Percentiles rank a stretch among this genome's conserved stretches.
These are phyloP conservation scores for Gymnocypris eckloni DNA, from an alignment of 2,797 vertebrate species.

Conservation along the genomic window DNA sequence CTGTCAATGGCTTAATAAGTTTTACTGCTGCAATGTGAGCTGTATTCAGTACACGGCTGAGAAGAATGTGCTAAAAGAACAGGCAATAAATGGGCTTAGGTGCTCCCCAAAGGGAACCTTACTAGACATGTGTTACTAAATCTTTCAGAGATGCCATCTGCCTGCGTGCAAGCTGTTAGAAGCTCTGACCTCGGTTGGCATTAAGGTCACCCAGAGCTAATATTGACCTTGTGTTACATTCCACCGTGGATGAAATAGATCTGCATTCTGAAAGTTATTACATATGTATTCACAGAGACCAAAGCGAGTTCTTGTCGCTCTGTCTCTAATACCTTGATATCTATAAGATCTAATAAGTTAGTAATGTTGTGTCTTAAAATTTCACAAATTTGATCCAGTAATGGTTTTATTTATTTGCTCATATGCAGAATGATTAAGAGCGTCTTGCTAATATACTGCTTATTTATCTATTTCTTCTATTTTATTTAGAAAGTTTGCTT, in stretches of 20 bases:
- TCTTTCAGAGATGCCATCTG: conserved; percentile 83
- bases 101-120: conserved; percentile 77
- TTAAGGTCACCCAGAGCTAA: conserved; percentile 76
- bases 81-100: conserved; percentile 78
- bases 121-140: conserved; percentile 83
- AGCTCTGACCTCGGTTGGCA: conserved; percentile 77
- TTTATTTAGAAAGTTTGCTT: too few species aligned
- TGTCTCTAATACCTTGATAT: not conserved
- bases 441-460: too few species aligned
- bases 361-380: not conserved
- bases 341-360: not conserved
- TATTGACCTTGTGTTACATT: conserved; percentile 62
- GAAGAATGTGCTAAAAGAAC: conserved; percentile 60
- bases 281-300: not conserved
- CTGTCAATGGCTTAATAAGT: conserved; percentile 53
- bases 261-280: not conserved
- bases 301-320: not conserved
- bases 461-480: too few species aligned
- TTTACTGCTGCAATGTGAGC: conserved; percentile 66
- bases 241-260: conserved; percentile 23
- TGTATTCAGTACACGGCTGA: conserved; percentile 68
- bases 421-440: too few species aligned
- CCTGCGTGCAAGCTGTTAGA: conserved; percentile 75
- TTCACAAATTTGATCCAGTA: not conserved
- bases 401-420: not conserved